Conservation (phyloP, 2,113 vertebrate species). For the Perognathus longimembris region DNA sequence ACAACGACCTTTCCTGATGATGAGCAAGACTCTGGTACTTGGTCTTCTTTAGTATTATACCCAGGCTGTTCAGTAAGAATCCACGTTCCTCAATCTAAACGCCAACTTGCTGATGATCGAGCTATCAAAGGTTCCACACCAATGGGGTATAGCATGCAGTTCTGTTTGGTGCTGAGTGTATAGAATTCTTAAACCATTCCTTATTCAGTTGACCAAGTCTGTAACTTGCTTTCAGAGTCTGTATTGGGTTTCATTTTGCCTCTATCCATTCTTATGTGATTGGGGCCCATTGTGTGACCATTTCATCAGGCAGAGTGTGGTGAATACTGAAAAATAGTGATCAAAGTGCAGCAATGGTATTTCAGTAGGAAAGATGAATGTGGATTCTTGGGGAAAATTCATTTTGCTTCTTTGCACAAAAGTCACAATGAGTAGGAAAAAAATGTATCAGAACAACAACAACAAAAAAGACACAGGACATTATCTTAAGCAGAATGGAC, state of each 20-base stretch:
- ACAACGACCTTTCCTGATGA: not conserved
- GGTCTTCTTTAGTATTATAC: not conserved
- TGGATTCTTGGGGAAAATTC: not conserved
- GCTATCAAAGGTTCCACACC: not conserved
- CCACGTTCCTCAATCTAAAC: not conserved
- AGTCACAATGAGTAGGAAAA: conserved; percentile 13
- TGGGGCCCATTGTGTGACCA: not conserved
- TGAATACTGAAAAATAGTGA: conserved; percentile 42
- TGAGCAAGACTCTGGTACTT: not conserved
- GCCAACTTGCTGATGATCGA: not conserved
- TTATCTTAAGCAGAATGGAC: conserved; percentile 74
- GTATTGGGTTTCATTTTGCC: not conserved
- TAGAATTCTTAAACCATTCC: not conserved
- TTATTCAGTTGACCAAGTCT: not conserved
- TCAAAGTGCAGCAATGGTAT: conserved; percentile 49
- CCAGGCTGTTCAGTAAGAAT: not conserved
- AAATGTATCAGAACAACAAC: conserved; percentile 57
- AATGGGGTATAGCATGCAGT: not conserved
- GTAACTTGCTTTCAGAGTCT: not conserved
- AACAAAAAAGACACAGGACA: conserved; percentile 47
- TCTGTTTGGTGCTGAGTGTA: not conserved
- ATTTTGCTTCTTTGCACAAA: conserved; percentile 41
- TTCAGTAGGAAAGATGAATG: conserved; percentile 51
- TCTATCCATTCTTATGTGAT: conserved; percentile 1
- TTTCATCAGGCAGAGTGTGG: conserved; percentile 5